Evolutionary conservation across 2,888 invertebrate species (phyloP), one percentile per base, ranked within the genome.

Genomic region (Timema cristinae): DNA sequence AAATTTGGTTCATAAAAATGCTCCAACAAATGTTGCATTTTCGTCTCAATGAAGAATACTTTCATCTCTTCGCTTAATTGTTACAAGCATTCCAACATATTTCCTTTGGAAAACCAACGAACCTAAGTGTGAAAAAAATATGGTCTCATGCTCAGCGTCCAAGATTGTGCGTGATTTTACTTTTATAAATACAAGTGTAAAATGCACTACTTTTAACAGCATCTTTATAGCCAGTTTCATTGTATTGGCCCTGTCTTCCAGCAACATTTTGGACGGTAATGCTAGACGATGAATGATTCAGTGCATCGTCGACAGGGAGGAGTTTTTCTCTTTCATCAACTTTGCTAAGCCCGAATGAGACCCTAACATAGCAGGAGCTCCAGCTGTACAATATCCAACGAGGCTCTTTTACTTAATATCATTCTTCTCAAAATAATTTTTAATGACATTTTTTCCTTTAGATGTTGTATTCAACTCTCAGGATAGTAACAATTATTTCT

Each of bases 361-460:
- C 15, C 56, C 7, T 10, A 56, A 16, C 56, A 52, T 52, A 52
- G 11, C 11, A 52, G 52, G 52, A 10, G 52, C 9, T 56, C 56
- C 56, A 10, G 13, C 56, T 7, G 56, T 56, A 10, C 56, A 56
- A 56, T 15, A 6, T 56, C 56, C 11, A 10, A 6, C 56, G 7
- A 56, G 56, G 6, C 56, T 52, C 52, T 52, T n/a, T 11, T 11
- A 52, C 9, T 52, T 11, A 9, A 52, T 10, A 52, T 52, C 52
- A 56, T 56, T 13, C 56, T 56, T 56, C 11, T 56, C 7, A 56
- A 56, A 56, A 56, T 7, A 56, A 10, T 7, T 56, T 56, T 6
- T 56, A 13, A 56, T 56, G 56, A 56, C 56, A 56, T 56, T 16
- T 56, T 56, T 56, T 56, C 56, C 56, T 56, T 56, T 56, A 13